phyloP scores from a whole-genome alignment of 2,797 vertebrate genomes.

The Alcedo atthis region DNA sequence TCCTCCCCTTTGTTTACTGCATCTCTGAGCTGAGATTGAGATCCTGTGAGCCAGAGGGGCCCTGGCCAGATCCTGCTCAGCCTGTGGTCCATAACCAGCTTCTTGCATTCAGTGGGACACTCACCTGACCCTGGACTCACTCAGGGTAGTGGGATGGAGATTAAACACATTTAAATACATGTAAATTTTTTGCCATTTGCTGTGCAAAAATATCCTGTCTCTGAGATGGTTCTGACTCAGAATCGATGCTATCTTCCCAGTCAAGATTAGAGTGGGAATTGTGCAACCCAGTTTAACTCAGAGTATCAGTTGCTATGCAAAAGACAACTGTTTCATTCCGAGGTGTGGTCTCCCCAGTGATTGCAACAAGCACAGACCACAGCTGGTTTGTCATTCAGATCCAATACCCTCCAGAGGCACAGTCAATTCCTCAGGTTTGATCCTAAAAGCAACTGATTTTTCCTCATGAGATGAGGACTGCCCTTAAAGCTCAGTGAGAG shows the following conservation, averaged over 20 bases:
- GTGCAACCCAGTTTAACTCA: conserved; percentile 56
- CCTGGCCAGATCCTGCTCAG: neutral
- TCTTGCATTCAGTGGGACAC: neutral
- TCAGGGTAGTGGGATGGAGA: neutral
- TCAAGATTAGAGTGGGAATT: conserved; percentile 61
- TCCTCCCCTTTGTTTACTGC: conserved; percentile 57
- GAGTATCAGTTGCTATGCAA: conserved; percentile 65
- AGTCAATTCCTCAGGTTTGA: neutral
- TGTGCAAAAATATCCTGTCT: conserved; percentile 46
- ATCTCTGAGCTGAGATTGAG: neutral
- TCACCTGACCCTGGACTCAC: neutral
- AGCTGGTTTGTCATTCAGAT: neutral
- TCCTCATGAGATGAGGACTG: neutral
- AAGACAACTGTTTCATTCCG: conserved; percentile 32
- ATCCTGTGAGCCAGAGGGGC: fast-evolving
- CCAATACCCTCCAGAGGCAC: neutral
- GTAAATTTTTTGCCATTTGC: conserved; percentile 49
- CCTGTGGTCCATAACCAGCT: neutral
- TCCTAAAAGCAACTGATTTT: neutral
- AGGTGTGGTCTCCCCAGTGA: conserved; percentile 39
- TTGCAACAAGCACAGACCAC: conserved; percentile 27
- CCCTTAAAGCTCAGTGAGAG: neutral
- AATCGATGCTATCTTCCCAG: conserved; percentile 41
- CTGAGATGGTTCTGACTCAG: conserved; percentile 65
- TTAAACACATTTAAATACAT: conserved; percentile 37